Evolutionary conservation across 1,140 invertebrate species (phyloP).

Genomic region (Lineus longissimus): DNA sequence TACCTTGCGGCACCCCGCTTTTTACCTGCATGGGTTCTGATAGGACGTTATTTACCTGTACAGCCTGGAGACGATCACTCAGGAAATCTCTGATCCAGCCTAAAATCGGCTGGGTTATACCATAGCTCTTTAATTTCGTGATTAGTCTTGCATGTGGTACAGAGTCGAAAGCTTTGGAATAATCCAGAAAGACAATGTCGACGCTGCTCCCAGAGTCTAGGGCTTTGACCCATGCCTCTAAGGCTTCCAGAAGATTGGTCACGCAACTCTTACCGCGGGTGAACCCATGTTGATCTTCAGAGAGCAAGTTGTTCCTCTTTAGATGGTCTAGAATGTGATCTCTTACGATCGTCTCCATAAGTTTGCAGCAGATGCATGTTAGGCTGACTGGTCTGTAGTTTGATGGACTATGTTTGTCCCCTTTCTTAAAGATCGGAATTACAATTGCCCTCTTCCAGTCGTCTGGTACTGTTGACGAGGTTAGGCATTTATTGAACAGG

Average conservation of each 20-base stretch:
- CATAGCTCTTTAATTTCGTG: too few relatives aligned
- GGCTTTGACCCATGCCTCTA: slow-evolving; percentile 10
- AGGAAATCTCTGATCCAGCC: too few relatives aligned
- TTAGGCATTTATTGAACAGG: too few relatives aligned
- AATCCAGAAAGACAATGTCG: too few relatives aligned
- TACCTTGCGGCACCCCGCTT: slow-evolving; percentile 20
- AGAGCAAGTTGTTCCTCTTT: slow-evolving; percentile 12
- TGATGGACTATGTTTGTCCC: slow-evolving; percentile 5
- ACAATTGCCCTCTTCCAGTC: slow-evolving; percentile 16
- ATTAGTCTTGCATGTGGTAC: too few relatives aligned
- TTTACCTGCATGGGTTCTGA: slow-evolving; percentile 1
- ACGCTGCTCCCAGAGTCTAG: neutral
- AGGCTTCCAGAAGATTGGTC: neutral
- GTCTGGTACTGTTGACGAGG: neutral
- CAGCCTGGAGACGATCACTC: too few relatives aligned
- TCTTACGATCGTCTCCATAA: slow-evolving; percentile 15
- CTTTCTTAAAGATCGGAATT: slow-evolving; percentile 13
- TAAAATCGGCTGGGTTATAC: too few relatives aligned
- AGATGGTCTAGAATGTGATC: slow-evolving; percentile 17
- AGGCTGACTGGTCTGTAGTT: slow-evolving; percentile 18
- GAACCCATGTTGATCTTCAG: slow-evolving; percentile 17
- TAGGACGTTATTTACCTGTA: neutral
- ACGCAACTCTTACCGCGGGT: slow-evolving; percentile 7
- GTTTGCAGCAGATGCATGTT: slow-evolving; percentile 12
- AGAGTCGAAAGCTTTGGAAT: too few relatives aligned